Percentiles rank a stretch among this genome's conserved stretches.
These are phyloP conservation scores for Standfussiana lucernea DNA, from an alignment of 2,888 invertebrate genomes.

Conservation along the genomic window DNA sequence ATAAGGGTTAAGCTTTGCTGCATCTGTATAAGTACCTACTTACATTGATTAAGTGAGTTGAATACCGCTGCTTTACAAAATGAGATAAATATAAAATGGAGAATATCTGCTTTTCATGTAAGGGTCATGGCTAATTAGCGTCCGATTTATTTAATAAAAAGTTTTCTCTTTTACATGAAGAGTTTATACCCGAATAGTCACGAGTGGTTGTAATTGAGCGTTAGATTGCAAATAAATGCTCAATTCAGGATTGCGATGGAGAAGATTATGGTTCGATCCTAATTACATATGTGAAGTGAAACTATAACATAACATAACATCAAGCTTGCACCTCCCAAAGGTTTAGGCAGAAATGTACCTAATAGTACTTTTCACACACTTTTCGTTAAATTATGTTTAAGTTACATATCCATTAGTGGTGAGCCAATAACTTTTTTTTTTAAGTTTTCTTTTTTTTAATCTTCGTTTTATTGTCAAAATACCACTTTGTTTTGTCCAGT, in stretches of 20 bases:
- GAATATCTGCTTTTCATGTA: constrained; percentile 15
- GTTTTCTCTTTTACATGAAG: neutral
- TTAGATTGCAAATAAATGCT: constrained; percentile 12
- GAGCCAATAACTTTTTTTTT: no score
- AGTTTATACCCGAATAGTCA: neutral
- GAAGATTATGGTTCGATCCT: neutral
- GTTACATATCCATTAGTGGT: neutral
- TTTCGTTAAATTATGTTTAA: no score
- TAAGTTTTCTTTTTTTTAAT: no score
- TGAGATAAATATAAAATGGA: constrained; percentile 5
- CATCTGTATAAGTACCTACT: constrained; percentile 34
- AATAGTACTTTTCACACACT: no score
- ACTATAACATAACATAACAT: neutral
- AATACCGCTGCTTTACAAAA: constrained; percentile 36
- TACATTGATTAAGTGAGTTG: constrained; percentile 10
- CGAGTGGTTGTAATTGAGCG: neutral
- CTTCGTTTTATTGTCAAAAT: no score
- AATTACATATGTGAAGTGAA: neutral
- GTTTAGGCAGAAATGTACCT: neutral
- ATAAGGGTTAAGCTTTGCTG: constrained; percentile 22
- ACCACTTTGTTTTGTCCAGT: no score
- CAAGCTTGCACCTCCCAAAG: neutral
- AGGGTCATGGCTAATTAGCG: constrained; percentile 32
- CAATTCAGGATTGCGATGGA: neutral
- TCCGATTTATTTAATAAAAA: constrained; percentile 17